Base-by-base conservation (phyloP, 2,888 invertebrate genomes). In the Cosmia pyralina region DNA sequence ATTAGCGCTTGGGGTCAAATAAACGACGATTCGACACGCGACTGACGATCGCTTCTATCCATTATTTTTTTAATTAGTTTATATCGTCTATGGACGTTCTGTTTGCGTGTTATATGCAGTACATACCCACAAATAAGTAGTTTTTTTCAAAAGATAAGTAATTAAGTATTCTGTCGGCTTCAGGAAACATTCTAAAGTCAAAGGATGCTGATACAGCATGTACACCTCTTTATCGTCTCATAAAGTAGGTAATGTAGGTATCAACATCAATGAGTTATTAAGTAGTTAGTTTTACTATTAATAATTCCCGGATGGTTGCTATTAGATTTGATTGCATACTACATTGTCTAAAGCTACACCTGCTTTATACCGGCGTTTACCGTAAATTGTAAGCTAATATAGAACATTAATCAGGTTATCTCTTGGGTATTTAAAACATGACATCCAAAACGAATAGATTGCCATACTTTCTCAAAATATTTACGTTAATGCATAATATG, bases 1-100 rank as follows among this genome's bases (percentile, higher is more conserved):
- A 90, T 89, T 91, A 88, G 86, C 84, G 67, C 81, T 77, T 76
- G 75, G 80, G 87, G 85, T 83, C 84, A 77, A 83, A 84, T 72
- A 83, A 90, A 90, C 76, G 82, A 83, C 73, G 48, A 52, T 52
- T 10, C 57, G 71, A 73, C 91, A 91, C 89, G 91, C 90, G 65
- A 89, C 74, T 77, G 77, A 76, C 50, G 55, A 81, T 65, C 65
- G 55, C n/a, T 50, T 28, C 10, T 73, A 53, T 11, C 44, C 38
- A 52, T 68, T 22, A n/a, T 73, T 67, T 71, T 71, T 68, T 46
- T 3, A 58, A 67, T 69, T 75, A 8, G n/a, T 77, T 68, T 63
- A 19, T 68, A 17, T 60, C 19, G 46, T 68, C 62, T 77, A 38
- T 60, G 59, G 60, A 62, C 44, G n/a, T 50, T 48, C 53, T 48